A percentile compares a stretch with the other conserved stretches of the same genome.
Conservation (phyloP, 2,113 vertebrate species). For the Halcyon senegalensis region DNA sequence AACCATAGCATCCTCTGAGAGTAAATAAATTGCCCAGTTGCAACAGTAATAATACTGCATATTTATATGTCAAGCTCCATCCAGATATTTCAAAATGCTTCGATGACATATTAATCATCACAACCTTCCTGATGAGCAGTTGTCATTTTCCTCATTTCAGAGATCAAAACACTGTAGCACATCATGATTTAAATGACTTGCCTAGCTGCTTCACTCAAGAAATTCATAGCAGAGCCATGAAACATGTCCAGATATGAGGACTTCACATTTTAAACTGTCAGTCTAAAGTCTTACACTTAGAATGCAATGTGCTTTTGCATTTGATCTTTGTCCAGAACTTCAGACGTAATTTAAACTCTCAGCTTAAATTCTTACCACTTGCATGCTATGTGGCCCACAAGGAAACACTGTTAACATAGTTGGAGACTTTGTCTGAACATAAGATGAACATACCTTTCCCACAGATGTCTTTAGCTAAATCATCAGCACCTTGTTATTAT, state of each 20-base stretch:
- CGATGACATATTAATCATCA: neutral
- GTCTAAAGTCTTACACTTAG: neutral
- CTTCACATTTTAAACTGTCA: neutral
- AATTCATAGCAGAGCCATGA: neutral
- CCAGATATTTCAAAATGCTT: neutral
- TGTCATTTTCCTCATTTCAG: neutral
- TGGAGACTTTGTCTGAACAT: neutral
- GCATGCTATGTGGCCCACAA: neutral
- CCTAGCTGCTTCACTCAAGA: neutral
- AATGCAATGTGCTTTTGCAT: neutral
- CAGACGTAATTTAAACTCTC: neutral
- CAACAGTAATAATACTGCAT: neutral
- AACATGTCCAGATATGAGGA: neutral
- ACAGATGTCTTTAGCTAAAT: conserved; percentile 19
- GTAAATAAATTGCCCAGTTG: neutral
- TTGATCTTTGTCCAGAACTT: conserved; percentile 28
- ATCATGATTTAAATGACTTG: neutral
- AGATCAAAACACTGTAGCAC: conserved; percentile 1
- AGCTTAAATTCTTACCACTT: neutral
- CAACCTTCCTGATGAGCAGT: neutral
- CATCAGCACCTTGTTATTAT: conserved; percentile 34
- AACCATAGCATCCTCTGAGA: neutral
- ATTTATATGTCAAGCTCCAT: neutral
- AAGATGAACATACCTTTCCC: conserved; percentile 4
- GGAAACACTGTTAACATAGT: neutral